Conservation (phyloP, 2,113 vertebrate genomes). For the Azemiops feae region DNA sequence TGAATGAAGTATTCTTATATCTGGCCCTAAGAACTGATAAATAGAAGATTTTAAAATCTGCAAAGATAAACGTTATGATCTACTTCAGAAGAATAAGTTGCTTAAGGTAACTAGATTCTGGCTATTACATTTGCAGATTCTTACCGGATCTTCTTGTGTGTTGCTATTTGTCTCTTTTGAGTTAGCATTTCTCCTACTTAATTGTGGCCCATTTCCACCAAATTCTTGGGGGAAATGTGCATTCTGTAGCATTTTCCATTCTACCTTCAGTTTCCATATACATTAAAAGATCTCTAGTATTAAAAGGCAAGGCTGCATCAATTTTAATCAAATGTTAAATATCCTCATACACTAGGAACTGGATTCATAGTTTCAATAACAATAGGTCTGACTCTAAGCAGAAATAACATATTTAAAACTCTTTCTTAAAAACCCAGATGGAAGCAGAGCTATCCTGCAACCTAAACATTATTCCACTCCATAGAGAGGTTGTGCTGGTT, state of each 20-base stretch:
- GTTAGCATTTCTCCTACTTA: neutral
- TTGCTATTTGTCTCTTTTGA: neutral
- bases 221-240: neutral
- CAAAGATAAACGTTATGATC: too few relatives aligned
- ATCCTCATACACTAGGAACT: neutral
- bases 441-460: neutral
- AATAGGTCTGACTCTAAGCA: neutral
- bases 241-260: neutral
- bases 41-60: too few relatives aligned
- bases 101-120: neutral
- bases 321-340: neutral
- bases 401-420: neutral
- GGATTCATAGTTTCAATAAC: neutral
- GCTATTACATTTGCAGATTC: neutral
- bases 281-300: neutral
- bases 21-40: too few relatives aligned
- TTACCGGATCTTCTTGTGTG: neutral
- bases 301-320: neutral
- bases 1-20: too few relatives aligned
- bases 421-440: neutral
- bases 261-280: neutral
- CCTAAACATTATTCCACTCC: neutral
- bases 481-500: neutral
- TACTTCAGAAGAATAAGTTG: too few relatives aligned
- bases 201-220: neutral